Evolutionary conservation across 2,888 invertebrate species (phyloP).

Genomic region (Timema podura): DNA sequence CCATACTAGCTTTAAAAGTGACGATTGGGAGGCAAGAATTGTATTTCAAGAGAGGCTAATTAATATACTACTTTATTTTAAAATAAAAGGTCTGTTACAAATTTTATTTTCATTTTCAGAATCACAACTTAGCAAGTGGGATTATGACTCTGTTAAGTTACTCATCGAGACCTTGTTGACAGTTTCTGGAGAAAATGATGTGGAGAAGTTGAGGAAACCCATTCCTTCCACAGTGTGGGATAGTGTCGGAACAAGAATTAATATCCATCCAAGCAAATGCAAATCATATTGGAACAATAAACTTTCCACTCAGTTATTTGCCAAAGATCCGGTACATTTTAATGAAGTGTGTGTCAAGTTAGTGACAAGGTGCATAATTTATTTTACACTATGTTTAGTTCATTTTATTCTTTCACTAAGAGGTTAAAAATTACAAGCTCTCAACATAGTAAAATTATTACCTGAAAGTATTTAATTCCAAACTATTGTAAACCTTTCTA

Average conservation of each 20-base stretch:
- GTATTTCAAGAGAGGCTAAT: no score
- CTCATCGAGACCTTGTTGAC: slow-evolving; percentile 12
- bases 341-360: not conserved
- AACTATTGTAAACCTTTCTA: no score
- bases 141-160: not conserved
- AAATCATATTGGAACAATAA: slow-evolving; percentile 17
- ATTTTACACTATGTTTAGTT: no score
- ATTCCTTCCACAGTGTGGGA: slow-evolving; percentile 16
- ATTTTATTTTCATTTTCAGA: slow-evolving; percentile 1
- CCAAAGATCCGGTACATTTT: not conserved
- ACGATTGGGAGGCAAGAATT: no score
- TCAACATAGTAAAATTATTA: no score
- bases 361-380: not conserved
- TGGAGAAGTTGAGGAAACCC: slow-evolving; percentile 4
- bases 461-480: no score
- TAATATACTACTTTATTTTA: no score
- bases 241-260: not conserved
- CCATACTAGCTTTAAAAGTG: no score
- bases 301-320: slow-evolving; percentile 13
- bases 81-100: no score
- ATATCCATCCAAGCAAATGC: not conserved
- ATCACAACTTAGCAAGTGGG: no score
- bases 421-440: no score
- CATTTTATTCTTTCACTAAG: no score
- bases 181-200: not conserved